Conservation (phyloP, 1,140 invertebrate species). For the Drosophila virilis region DNA sequence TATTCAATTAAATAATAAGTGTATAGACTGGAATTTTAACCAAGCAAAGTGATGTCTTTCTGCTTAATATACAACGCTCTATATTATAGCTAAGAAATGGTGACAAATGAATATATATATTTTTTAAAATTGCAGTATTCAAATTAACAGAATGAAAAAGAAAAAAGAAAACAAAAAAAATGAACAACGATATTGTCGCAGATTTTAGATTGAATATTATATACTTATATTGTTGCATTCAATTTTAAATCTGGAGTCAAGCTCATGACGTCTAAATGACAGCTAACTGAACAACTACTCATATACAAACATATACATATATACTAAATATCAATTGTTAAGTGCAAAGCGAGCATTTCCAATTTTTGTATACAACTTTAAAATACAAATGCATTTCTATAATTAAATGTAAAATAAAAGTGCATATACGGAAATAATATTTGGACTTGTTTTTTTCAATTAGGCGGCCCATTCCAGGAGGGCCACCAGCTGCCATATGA, state of each 20-base stretch:
- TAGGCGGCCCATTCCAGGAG: conserved; percentile 56
- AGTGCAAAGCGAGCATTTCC: conserved; percentile 40
- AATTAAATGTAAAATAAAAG: conserved; percentile 44
- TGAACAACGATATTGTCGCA: conserved; percentile 62
- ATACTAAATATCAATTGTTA: conserved; percentile 28
- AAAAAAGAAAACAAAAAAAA: conserved; percentile 59
- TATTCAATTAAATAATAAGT: conserved; percentile 69
- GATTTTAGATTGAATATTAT: conserved; percentile 10
- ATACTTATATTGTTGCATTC: conserved; percentile 5
- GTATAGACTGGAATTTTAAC: conserved; percentile 75
- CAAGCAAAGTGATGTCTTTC: conserved; percentile 66
- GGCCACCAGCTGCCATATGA: conserved; percentile 44
- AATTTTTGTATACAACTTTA: conserved; percentile 39
- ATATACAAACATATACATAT: conserved; percentile 21
- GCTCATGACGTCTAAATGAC: conserved; percentile 25
- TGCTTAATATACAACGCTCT: conserved; percentile 72
- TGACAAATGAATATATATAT: conserved; percentile 16
- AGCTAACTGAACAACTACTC: conserved; percentile 38
- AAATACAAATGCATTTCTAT: conserved; percentile 46
- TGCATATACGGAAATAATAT: conserved; percentile 33
- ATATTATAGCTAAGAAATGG: conserved; percentile 73
- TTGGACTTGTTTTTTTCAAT: conserved; percentile 32
- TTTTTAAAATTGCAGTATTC: conserved; percentile 64
- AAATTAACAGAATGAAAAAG: conserved; percentile 47
- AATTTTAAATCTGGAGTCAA: conserved; percentile 35